A percentile compares a stretch with the other conserved stretches of the same genome.
Conservation (phyloP, 2,888 invertebrate species). For the Chymomyza procnemis region DNA sequence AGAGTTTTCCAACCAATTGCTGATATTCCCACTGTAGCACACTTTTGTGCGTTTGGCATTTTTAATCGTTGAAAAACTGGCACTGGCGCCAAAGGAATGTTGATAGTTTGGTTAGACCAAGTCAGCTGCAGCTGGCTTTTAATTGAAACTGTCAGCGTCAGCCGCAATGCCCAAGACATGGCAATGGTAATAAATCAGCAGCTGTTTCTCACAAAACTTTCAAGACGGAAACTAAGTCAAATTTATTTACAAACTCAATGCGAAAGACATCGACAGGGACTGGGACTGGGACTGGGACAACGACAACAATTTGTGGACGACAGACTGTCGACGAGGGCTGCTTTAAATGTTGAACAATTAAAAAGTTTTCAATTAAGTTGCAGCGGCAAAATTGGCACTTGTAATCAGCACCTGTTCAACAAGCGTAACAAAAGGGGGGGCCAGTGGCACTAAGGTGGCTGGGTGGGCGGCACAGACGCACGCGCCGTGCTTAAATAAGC, state of each 20-base stretch:
- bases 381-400: conserved; percentile 61
- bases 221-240: conserved; percentile 41
- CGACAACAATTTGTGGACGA: neutral
- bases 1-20: too few relatives aligned
- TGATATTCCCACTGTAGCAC: neutral
- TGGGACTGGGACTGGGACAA: neutral
- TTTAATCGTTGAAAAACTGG: neutral
- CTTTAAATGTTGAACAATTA: conserved; percentile 56
- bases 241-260: conserved; percentile 35
- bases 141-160: conserved; percentile 69
- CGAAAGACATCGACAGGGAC: neutral
- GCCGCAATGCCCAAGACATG: conserved; percentile 19
- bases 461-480: neutral
- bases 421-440: conserved; percentile 48
- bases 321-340: conserved; percentile 16
- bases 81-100: neutral
- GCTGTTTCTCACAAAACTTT: conserved; percentile 7
- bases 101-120: neutral
- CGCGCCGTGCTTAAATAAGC: conserved; percentile 40
- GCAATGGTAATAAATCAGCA: conserved; percentile 55
- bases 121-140: conserved; percentile 30
- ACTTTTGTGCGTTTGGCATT: conserved; percentile 1
- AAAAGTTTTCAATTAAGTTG: conserved; percentile 71
- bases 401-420: conserved; percentile 72
- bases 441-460: neutral